phyloP scores from a whole-genome alignment of 2,888 invertebrate genomes.

The Chrysolina americana region DNA sequence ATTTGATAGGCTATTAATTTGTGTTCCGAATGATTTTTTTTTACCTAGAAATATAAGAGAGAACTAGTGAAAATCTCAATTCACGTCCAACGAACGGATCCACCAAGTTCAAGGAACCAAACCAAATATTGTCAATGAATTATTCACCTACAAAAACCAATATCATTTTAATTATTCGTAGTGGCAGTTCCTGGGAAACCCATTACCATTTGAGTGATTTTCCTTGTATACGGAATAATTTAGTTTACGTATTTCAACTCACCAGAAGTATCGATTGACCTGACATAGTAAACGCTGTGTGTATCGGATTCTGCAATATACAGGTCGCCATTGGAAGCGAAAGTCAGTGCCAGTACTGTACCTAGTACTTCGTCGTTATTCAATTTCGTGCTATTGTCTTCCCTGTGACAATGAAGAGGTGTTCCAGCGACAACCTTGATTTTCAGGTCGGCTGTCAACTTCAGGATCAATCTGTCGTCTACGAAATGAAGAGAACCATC shows the following conservation, averaged over 20 bases:
- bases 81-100: no score
- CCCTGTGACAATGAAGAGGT: conserved; percentile 87
- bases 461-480: conserved; percentile 93
- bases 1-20: no score
- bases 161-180: no score
- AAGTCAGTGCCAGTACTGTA: conserved; percentile 90
- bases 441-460: conserved; percentile 92
- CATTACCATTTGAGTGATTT: no score
- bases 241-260: neutral
- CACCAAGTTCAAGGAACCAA: no score
- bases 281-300: conserved; percentile 84
- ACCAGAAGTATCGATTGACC: conserved; percentile 90
- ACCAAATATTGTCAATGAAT: no score
- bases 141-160: no score
- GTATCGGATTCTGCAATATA: conserved; percentile 96
- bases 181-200: no score
- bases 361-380: conserved; percentile 73
- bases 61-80: no score
- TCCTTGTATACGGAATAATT: no score
- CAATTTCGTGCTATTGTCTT: conserved; percentile 61
- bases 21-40: no score
- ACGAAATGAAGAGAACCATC: conserved; percentile 96
- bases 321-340: conserved; percentile 92
- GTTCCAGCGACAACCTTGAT: conserved; percentile 96
- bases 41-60: no score